These are phyloP conservation scores for Ageneiosus marmoratus DNA, from an alignment of 2,113 vertebrate genomes.

Conservation along the genomic window DNA sequence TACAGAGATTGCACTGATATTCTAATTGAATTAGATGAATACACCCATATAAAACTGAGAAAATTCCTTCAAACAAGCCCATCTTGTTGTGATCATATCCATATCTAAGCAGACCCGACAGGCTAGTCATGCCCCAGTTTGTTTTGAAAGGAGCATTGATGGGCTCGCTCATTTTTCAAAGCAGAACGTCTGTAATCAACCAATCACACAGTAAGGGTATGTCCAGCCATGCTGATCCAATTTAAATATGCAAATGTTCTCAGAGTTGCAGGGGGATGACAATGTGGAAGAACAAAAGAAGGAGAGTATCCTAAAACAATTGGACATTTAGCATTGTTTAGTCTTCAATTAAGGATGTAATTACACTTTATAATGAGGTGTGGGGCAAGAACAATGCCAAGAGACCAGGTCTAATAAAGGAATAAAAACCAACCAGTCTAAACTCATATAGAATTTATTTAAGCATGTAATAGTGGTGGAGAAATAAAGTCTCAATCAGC, in stretches of 20 bases:
- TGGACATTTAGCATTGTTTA: slow-evolving; percentile 59
- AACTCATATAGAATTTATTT: slow-evolving; percentile 2
- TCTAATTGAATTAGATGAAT: background rate
- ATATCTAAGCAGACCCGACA: slow-evolving; percentile 39
- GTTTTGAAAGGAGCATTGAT: slow-evolving; percentile 34
- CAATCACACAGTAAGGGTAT: slow-evolving; percentile 45
- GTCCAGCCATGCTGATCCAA: slow-evolving; percentile 62
- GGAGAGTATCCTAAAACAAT: slow-evolving; percentile 47
- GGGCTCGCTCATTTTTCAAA: slow-evolving; percentile 39
- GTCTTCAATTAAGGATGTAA: slow-evolving; percentile 47
- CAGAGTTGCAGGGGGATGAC: slow-evolving; percentile 42
- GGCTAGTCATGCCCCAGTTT: slow-evolving; percentile 25
- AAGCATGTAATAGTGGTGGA: background rate
- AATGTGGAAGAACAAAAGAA: slow-evolving; percentile 53
- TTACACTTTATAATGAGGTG: slow-evolving; percentile 44
- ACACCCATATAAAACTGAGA: background rate
- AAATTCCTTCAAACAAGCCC: slow-evolving; percentile 15
- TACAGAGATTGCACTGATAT: background rate
- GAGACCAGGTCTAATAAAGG: background rate
- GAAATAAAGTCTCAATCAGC: slow-evolving; percentile 13
- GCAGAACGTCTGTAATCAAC: slow-evolving; percentile 43
- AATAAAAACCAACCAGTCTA: slow-evolving; percentile 3
- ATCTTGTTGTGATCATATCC: slow-evolving; percentile 24
- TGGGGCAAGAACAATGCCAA: background rate
- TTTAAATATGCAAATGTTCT: slow-evolving; percentile 71